These are phyloP conservation scores for Vulpes ferrilata DNA, from an alignment of 2,113 vertebrate genomes.

Conservation along the genomic window DNA sequence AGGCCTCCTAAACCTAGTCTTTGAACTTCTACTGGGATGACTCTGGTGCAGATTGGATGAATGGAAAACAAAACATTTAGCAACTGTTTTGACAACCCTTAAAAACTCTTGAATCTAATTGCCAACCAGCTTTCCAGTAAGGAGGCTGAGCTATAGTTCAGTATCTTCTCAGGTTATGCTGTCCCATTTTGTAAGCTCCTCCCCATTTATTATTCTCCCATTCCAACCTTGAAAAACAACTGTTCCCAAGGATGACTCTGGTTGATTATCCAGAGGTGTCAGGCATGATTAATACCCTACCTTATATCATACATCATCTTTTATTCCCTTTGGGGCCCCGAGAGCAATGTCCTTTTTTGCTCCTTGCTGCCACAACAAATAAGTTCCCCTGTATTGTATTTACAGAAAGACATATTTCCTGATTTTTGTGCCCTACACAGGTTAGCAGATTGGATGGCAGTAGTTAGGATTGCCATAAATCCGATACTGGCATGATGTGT, in stretches of 20 bases:
- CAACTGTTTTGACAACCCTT: conserved; percentile 43
- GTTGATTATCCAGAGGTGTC: conserved; percentile 90
- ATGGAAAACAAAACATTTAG: conserved; percentile 77
- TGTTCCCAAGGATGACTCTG: conserved; percentile 86
- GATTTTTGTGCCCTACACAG: conserved; percentile 76
- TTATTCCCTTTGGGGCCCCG: conserved; percentile 75
- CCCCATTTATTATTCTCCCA: conserved; percentile 84
- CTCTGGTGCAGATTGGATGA: conserved; percentile 1
- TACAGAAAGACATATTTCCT: conserved; percentile 87
- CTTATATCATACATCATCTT: conserved; percentile 87
- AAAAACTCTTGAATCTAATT: conserved; percentile 74
- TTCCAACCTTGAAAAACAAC: conserved; percentile 89
- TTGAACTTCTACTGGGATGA: conserved; percentile 65
- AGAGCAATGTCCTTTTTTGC: conserved; percentile 85
- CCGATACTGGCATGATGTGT: conserved; percentile 67
- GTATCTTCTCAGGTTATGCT: conserved; percentile 55
- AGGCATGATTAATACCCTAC: conserved; percentile 88
- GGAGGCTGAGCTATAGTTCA: conserved; percentile 73
- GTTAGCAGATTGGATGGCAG: conserved; percentile 83
- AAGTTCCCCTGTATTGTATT: conserved; percentile 88
- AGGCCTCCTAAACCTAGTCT: conserved; percentile 65
- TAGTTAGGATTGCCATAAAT: conserved; percentile 81
- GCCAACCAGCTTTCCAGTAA: conserved; percentile 78
- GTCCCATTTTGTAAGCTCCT: conserved; percentile 77
- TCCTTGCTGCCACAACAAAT: conserved; percentile 88